These are phyloP conservation scores for Autographa gamma DNA, from an alignment of 2,888 invertebrate genomes.

Conservation along the genomic window DNA sequence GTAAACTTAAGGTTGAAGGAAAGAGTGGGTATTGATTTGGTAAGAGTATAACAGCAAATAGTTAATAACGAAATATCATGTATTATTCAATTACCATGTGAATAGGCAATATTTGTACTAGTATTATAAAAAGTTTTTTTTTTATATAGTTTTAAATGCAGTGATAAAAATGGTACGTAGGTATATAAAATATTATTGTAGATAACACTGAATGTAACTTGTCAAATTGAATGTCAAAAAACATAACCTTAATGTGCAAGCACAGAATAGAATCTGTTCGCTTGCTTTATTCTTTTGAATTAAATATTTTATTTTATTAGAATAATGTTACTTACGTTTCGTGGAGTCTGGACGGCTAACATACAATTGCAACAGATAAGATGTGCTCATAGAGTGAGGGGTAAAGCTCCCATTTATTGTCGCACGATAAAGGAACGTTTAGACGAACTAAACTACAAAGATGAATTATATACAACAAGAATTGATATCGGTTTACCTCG, in stretches of 20 bases:
- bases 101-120: too few species aligned
- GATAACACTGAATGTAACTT: too few species aligned
- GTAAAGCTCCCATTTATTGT: constrained; percentile 92
- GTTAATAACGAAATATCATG: too few species aligned
- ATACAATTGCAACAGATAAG: constrained; percentile 80
- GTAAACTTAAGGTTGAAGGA: too few species aligned
- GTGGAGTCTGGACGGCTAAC: constrained; percentile 62
- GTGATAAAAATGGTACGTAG: too few species aligned
- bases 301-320: not conserved
- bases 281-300: not conserved
- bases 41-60: too few species aligned
- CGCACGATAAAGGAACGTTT: constrained; percentile 91
- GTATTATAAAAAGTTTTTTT: too few species aligned
- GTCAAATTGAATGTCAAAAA: too few species aligned
- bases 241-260: not conserved
- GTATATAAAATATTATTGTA: too few species aligned
- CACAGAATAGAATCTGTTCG: not conserved
- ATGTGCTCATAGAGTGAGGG: constrained; percentile 90
- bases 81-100: too few species aligned
- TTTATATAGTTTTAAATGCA: too few species aligned
- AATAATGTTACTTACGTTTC: constrained; percentile 75
- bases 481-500: constrained; percentile 82
- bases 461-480: constrained; percentile 79
- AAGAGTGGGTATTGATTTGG: too few species aligned
- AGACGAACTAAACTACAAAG: constrained; percentile 88